phyloP scores from a whole-genome alignment of 2,113 vertebrate species.

The Dermatemys mawii region DNA sequence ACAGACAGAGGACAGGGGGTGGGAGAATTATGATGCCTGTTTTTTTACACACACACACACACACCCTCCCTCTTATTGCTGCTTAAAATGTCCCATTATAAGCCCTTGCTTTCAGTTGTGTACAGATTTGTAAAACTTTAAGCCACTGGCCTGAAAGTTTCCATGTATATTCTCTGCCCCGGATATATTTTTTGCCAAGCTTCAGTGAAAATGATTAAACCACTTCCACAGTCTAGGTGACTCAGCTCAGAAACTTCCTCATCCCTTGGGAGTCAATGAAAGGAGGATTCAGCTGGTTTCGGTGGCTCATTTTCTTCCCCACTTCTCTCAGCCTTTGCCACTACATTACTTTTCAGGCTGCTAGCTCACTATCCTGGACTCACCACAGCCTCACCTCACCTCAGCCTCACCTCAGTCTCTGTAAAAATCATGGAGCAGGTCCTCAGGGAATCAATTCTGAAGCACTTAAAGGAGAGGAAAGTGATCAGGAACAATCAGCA shows the following conservation, averaged over 20 bases:
- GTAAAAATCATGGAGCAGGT: too few relatives aligned
- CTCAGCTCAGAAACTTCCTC: background rate
- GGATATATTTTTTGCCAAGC: background rate
- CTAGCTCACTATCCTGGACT: background rate
- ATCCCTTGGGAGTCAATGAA: background rate
- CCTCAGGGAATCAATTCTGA: too few relatives aligned
- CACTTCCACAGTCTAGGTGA: background rate
- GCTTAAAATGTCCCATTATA: background rate
- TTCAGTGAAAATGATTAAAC: background rate
- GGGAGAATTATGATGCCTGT: background rate
- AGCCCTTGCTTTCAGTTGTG: too few relatives aligned
- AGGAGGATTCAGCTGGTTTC: background rate
- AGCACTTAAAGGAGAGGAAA: too few relatives aligned
- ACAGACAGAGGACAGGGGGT: too few relatives aligned
- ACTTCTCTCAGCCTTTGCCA: background rate
- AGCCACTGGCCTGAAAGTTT: background rate
- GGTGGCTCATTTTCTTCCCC: background rate
- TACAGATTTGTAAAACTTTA: background rate
- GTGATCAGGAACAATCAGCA: too few relatives aligned
- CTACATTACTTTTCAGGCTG: background rate
- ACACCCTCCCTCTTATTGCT: background rate
- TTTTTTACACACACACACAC: background rate
- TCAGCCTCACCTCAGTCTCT: too few relatives aligned
- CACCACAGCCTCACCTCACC: too few relatives aligned
- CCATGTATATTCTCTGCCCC: background rate